Evolutionary conservation across 53 echinoderm and acorn worm species (phyloP).

Genomic region (Zoroaster sp.): DNA sequence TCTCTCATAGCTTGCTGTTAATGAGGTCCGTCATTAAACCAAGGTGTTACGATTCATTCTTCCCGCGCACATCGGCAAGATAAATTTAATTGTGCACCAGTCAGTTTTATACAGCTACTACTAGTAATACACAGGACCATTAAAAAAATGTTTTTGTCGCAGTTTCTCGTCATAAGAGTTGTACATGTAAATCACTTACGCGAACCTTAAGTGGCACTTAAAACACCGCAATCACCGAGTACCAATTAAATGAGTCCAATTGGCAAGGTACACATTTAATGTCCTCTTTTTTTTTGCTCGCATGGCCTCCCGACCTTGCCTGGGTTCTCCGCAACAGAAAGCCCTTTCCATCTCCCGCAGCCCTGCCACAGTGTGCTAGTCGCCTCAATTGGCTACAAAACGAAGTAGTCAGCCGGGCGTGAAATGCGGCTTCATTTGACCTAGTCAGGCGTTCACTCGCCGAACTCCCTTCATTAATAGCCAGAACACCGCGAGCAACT

Average conservation of each 20-base stretch:
- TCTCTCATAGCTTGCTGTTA: too few species aligned
- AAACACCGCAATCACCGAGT: constrained; percentile 44
- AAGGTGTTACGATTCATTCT: too few species aligned
- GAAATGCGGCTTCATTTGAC: constrained; percentile 52
- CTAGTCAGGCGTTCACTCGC: constrained; percentile 44
- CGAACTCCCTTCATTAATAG: constrained; percentile 36
- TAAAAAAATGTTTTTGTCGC: background rate
- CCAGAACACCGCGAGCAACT: constrained; percentile 51
- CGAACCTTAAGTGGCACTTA: constrained; percentile 51
- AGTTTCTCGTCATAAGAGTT: background rate
- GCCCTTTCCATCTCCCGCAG: background rate
- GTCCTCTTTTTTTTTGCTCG: constrained; percentile 40
- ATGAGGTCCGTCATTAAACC: too few species aligned
- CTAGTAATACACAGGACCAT: background rate
- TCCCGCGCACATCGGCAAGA: too few species aligned
- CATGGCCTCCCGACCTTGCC: constrained; percentile 51
- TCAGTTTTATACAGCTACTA: background rate
- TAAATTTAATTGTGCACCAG: constrained; percentile 12
- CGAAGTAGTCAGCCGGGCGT: constrained; percentile 50
- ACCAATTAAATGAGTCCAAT: constrained; percentile 61
- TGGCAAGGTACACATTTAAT: constrained; percentile 58
- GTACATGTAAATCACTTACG: constrained; percentile 50
- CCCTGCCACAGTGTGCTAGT: constrained; percentile 4
- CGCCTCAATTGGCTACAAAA: constrained; percentile 62
- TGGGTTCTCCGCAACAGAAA: background rate